These are phyloP conservation scores for Callipepla squamata DNA, from an alignment of 2,113 vertebrate genomes.

Conservation along the genomic window DNA sequence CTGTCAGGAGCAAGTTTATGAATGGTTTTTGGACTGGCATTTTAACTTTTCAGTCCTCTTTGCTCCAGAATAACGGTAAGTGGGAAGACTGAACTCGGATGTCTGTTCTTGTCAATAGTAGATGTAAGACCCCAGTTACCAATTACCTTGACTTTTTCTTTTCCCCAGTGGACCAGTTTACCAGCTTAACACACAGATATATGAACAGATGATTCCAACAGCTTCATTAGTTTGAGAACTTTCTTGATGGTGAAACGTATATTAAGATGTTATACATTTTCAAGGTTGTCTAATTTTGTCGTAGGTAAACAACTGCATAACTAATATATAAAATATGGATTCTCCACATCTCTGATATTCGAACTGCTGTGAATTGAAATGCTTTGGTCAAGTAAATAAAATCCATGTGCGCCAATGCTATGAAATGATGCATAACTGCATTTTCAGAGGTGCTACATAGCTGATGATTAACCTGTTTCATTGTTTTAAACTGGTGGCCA, in stretches of 20 bases:
- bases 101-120: neutral
- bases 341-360: neutral
- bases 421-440: neutral
- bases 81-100: neutral
- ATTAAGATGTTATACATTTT: neutral
- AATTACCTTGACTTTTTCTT: neutral
- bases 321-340: neutral
- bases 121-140: neutral
- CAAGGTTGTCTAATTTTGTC: neutral
- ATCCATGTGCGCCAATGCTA: neutral
- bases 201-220: neutral
- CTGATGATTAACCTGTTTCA: conserved; percentile 1
- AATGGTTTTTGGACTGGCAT: neutral
- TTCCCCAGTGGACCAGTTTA: neutral
- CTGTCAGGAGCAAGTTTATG: neutral
- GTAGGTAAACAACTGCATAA: neutral
- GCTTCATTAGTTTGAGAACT: neutral
- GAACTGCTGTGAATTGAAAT: neutral
- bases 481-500: neutral
- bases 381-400: neutral
- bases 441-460: neutral
- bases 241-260: neutral
- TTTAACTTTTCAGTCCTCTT: neutral
- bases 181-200: neutral
- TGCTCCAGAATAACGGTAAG: neutral